Conservation (phyloP, 1,140 invertebrate genomes). For the Drosophila kanapiae region DNA sequence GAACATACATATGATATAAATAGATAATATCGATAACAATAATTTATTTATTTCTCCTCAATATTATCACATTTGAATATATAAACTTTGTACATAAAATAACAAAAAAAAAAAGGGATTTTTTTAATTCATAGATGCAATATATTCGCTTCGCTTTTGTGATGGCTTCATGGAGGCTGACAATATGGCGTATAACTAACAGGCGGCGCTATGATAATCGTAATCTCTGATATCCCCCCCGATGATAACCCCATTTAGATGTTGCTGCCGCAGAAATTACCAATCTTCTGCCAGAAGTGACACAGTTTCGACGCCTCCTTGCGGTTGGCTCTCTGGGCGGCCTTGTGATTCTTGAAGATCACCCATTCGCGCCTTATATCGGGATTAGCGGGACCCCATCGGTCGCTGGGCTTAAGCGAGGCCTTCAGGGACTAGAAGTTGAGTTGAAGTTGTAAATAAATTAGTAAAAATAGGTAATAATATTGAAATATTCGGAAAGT, state of each 20-base stretch:
- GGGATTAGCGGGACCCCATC: conserved; percentile 88
- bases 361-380: conserved; percentile 86
- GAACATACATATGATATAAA: too few relatives aligned
- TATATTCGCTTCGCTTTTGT: conserved; percentile 30
- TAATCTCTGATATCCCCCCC: conserved; percentile 44
- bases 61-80: conserved; percentile 30
- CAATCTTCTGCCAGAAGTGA: conserved; percentile 73
- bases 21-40: conserved; percentile 19
- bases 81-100: conserved; percentile 16
- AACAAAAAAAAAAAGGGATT: conserved; percentile 13
- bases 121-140: conserved; percentile 8
- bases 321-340: conserved; percentile 35
- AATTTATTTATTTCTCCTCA: conserved; percentile 44
- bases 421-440: conserved; percentile 86
- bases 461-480: too few relatives aligned
- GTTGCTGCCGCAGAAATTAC: conserved; percentile 60
- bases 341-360: conserved; percentile 86
- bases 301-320: conserved; percentile 60
- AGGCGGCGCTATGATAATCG: conserved; percentile 28
- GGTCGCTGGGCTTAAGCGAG: conserved; percentile 86
- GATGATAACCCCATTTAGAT: conserved; percentile 17
- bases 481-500: too few relatives aligned
- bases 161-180: conserved; percentile 58
- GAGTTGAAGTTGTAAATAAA: too few relatives aligned
- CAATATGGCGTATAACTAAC: conserved; percentile 40